Evolutionary conservation across 2,888 invertebrate genomes (phyloP), one percentile per base, ranked within the genome.

Genomic region (Hirtodrosophila cameraria): DNA sequence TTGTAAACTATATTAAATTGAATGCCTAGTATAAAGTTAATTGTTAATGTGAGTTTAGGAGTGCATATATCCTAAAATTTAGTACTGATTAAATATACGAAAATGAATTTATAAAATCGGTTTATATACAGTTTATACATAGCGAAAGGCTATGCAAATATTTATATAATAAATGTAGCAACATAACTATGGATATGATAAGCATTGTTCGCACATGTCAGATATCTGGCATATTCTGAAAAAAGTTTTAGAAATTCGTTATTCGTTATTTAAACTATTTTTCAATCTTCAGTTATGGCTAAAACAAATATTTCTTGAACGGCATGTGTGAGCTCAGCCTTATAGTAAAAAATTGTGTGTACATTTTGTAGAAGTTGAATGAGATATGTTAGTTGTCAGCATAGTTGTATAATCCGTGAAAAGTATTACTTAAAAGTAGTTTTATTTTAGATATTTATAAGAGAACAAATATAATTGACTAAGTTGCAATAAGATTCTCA

Each of bases 21-120:
- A 25, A 36, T 48, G 18, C 20, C 31, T 48, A 71, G 46, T 49
- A 12, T 59, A 63, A 61, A 62, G 55, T 79, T 72, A 50, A 75
- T 73, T 65, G 63, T 81, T 77, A 65, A 75, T 73, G 69, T 65
- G 67, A 75, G 57, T 75, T 77, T 64, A 69, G 61, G 65, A 43
- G 55, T 58, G 55, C 46, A 59, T 45, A 59, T 45, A 57, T 39
- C 68, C 69, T 53, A 59, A 75, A 48, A 35, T 62, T 72, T 84
- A 81, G 80, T 78, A 81, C 80, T 81, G 80, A 81, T 84, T 81
- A 69, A 70, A 80, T 80, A 80, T 81, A 80, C 73, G 66, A 73
- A 81, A 74, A 75, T 54, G 84, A 81, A 81, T 81, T 81, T 81
- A 81, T 78, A 78, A 75, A 75, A 80, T 75, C 77, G 80, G 80